Evolutionary conservation across 2,797 vertebrate genomes (phyloP).

Genomic region (Gouania willdenowi): DNA sequence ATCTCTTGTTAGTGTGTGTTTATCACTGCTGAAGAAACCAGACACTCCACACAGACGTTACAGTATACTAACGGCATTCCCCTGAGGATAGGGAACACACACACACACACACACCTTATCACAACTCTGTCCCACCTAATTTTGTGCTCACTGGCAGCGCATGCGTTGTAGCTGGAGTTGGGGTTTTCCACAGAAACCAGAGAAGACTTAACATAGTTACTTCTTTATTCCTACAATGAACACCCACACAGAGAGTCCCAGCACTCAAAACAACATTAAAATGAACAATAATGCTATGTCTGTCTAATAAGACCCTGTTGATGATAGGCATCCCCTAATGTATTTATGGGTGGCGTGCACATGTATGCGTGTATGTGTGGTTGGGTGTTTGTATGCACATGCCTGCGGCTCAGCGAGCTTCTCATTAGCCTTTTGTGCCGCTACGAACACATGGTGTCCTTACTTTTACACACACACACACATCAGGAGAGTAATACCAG

Average conservation of each 20-base stretch:
- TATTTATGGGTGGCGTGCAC: conserved; percentile 26
- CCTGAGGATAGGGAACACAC: conserved; percentile 11
- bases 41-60: conserved; percentile 10
- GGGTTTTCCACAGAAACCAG: conserved; percentile 68
- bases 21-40: conserved; percentile 22
- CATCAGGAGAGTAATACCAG: conserved; percentile 5
- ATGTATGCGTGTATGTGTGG: conserved; percentile 37
- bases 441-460: conserved; percentile 38
- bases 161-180: conserved; percentile 45
- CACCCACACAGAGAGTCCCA: not conserved
- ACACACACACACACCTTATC: not conserved
- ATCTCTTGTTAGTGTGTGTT: conserved; percentile 1
- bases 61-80: conserved; percentile 31
- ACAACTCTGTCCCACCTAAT: conserved; percentile 9
- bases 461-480: conserved; percentile 25
- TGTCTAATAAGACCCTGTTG: conserved; percentile 35
- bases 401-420: conserved; percentile 39
- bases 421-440: conserved; percentile 48
- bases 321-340: conserved; percentile 19
- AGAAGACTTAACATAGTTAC: conserved; percentile 55
- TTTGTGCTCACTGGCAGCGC: conserved; percentile 64
- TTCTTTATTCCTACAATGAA: conserved; percentile 57
- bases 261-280: conserved; percentile 3
- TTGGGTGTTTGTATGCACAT: conserved; percentile 47
- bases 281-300: conserved; percentile 29